These are phyloP conservation scores for Psilopsiagon aymara DNA, from an alignment of 2,113 vertebrate genomes.

Conservation along the genomic window DNA sequence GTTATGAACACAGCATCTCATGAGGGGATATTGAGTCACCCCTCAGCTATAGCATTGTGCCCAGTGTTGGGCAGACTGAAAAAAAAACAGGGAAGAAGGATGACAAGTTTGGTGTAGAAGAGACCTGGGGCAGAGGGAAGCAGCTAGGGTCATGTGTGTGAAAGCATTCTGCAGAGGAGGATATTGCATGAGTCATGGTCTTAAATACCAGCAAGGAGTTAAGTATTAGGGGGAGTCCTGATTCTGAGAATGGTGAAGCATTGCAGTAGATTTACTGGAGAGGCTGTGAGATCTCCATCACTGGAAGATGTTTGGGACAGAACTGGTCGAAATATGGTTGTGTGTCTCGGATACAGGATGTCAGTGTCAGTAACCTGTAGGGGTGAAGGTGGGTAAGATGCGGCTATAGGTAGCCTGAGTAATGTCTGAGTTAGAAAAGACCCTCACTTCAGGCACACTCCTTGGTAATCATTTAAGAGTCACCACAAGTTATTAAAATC, in stretches of 20 bases:
- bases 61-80: background rate
- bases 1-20: background rate
- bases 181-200: background rate
- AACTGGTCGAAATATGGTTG: background rate
- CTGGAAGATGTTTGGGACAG: background rate
- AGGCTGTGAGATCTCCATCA: background rate
- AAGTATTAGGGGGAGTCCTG: background rate
- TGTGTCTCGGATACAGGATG: background rate
- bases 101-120: background rate
- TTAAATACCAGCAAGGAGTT: background rate
- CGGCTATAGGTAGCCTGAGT: rapidly evolving
- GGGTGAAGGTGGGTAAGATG: background rate
- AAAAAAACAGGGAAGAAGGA: background rate
- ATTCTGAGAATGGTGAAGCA: background rate
- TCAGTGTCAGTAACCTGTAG: background rate
- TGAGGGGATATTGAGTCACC: background rate
- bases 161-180: background rate
- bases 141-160: background rate
- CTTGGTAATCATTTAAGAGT: background rate
- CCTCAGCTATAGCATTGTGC: background rate
- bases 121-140: background rate
- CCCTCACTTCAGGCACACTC: background rate
- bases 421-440: background rate
- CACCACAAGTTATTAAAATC: background rate
- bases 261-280: background rate